phyloP scores from a whole-genome alignment of 2,888 invertebrate genomes.

The Ormyrus rosae region DNA sequence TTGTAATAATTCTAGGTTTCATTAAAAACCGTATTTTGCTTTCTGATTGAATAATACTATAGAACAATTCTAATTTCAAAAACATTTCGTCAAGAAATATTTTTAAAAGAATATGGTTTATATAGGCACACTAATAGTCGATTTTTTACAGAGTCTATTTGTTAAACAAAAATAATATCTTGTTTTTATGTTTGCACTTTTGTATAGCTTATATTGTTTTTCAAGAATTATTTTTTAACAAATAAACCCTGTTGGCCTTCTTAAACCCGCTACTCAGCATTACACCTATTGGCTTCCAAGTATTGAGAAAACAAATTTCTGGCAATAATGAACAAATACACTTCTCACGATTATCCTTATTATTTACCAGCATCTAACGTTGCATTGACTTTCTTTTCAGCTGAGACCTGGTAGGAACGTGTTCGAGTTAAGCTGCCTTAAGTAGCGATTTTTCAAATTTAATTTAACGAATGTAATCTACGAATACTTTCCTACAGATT shows the following conservation, averaged over 20 bases:
- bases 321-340: conserved; percentile 56
- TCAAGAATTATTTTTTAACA: background rate
- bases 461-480: background rate
- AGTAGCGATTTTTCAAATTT: conserved; percentile 19
- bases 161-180: background rate
- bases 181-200: background rate
- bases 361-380: conserved; percentile 66
- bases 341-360: conserved; percentile 10
- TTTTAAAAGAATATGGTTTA: conserved; percentile 28
- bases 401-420: conserved; percentile 63
- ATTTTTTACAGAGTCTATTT: conserved; percentile 4
- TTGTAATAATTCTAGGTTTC: background rate
- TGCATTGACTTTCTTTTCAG: conserved; percentile 67
- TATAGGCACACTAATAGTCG: background rate
- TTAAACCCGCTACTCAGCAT: background rate
- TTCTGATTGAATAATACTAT: background rate
- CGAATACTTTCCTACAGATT: conserved; percentile 59
- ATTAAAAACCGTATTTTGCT: conserved; percentile 13
- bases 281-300: background rate
- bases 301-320: conserved; percentile 13
- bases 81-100: background rate
- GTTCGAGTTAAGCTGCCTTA: conserved; percentile 56
- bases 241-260: conserved; percentile 19
- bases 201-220: background rate
- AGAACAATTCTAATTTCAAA: background rate